Evolutionary conservation across 2,113 vertebrate genomes (phyloP).

Genomic region (Taurulus bubalis): DNA sequence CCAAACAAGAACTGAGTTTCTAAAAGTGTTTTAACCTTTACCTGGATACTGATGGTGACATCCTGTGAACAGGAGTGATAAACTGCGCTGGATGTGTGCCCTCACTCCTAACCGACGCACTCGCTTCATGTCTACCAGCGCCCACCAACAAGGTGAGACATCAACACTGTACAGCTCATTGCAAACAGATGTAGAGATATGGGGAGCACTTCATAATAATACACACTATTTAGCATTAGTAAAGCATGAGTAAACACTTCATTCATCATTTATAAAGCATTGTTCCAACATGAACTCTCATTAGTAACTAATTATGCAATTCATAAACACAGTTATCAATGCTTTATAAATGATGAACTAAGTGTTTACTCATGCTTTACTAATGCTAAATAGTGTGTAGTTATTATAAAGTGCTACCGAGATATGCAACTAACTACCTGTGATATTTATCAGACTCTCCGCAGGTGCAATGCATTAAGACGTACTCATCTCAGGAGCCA

Average conservation of each 20-base stretch:
- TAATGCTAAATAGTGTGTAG: too few species aligned
- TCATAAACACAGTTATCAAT: too few species aligned
- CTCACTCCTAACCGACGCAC: constrained; percentile 94
- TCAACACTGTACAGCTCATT: constrained; percentile 69
- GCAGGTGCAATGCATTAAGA: constrained; percentile 97
- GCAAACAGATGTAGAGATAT: too few species aligned
- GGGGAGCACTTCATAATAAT: too few species aligned
- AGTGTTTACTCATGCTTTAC: too few species aligned
- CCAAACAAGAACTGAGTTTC: neutral
- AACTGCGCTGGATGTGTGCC: constrained; percentile 95
- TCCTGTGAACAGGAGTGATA: constrained; percentile 89
- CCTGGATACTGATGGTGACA: constrained; percentile 8
- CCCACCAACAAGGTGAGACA: constrained; percentile 89
- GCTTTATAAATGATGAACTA: too few species aligned
- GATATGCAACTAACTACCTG: neutral
- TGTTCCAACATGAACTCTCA: too few species aligned
- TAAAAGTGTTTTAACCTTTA: neutral
- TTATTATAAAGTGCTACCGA: neutral
- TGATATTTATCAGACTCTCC: constrained; percentile 86
- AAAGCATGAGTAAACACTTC: too few species aligned
- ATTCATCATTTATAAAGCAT: too few species aligned
- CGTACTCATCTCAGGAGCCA: constrained; percentile 92
- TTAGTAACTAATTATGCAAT: too few species aligned
- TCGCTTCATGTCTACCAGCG: constrained; percentile 92
- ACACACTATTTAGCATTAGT: too few species aligned